Conservation (phyloP, 1,140 invertebrate species). For the Mercenaria mercenaria region DNA sequence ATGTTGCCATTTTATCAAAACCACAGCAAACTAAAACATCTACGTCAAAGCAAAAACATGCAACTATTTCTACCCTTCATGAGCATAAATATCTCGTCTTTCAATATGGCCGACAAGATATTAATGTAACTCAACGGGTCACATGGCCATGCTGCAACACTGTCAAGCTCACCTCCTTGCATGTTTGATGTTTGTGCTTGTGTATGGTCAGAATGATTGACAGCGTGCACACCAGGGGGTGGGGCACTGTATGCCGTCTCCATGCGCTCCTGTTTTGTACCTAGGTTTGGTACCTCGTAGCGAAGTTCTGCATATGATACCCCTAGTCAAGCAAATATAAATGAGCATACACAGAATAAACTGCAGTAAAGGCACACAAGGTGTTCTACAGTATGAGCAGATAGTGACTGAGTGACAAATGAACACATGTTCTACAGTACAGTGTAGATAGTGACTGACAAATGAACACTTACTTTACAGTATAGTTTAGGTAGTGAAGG, state of each 20-base stretch:
- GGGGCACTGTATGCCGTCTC: conserved; percentile 57
- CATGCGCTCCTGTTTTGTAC: conserved; percentile 60
- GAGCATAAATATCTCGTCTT: background rate
- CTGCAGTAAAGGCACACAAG: background rate
- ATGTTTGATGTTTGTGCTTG: conserved; percentile 36
- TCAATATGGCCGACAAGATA: background rate
- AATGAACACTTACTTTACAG: no score
- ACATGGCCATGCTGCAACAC: background rate
- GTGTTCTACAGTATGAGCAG: background rate
- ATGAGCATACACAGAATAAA: background rate
- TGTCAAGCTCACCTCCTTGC: conserved; percentile 57
- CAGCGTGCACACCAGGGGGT: conserved; percentile 59
- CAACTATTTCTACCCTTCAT: background rate
- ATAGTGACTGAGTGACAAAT: background rate
- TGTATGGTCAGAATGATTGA: conserved; percentile 53
- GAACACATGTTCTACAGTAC: background rate
- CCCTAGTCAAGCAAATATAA: conserved; percentile 68
- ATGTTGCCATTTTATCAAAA: no score
- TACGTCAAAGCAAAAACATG: background rate
- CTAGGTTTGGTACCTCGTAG: conserved; percentile 77
- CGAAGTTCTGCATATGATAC: conserved; percentile 84
- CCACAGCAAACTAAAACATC: background rate
- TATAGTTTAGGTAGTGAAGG: no score
- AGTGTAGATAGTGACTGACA: no score
- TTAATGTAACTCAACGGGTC: background rate